Evolutionary conservation across 2,888 invertebrate species (phyloP).

Genomic region (Lithophane semibrunnea): DNA sequence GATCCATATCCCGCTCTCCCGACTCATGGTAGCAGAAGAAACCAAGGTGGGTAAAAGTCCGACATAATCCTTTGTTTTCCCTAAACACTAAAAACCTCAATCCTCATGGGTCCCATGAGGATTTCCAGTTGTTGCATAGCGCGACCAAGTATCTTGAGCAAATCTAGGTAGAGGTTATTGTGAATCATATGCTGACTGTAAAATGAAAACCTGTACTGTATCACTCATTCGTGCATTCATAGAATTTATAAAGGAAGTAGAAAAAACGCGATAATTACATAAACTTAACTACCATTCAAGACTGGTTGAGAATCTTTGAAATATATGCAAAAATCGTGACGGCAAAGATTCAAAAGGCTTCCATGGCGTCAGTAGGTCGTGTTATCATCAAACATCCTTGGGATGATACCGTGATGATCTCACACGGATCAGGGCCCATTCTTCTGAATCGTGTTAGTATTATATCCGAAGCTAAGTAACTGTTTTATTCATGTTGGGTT

Average conservation of each 20-base stretch:
- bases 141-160: background rate
- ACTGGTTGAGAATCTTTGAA: conserved; percentile 44
- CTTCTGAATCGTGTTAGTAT: conserved; percentile 35
- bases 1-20: background rate
- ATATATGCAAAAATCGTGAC: conserved; percentile 63
- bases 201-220: background rate
- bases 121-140: background rate
- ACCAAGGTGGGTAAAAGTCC: background rate
- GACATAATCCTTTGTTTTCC: background rate
- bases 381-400: conserved; percentile 67
- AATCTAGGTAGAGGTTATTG: background rate
- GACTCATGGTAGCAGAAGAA: no score
- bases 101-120: background rate
- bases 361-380: conserved; percentile 62
- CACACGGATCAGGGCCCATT: conserved; percentile 52
- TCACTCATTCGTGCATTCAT: conserved; percentile 30
- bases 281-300: conserved; percentile 37
- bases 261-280: conserved; percentile 52
- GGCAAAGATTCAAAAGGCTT: conserved; percentile 51
- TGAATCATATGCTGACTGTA: conserved; percentile 8
- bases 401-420: conserved; percentile 69
- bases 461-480: conserved; percentile 8
- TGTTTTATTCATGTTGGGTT: background rate
- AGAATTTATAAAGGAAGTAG: conserved; percentile 49
- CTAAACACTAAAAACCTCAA: background rate